Percentiles rank a stretch among this genome's conserved stretches.
phyloP scores from a whole-genome alignment of 2,797 vertebrate genomes.

The Australoheros facetus region DNA sequence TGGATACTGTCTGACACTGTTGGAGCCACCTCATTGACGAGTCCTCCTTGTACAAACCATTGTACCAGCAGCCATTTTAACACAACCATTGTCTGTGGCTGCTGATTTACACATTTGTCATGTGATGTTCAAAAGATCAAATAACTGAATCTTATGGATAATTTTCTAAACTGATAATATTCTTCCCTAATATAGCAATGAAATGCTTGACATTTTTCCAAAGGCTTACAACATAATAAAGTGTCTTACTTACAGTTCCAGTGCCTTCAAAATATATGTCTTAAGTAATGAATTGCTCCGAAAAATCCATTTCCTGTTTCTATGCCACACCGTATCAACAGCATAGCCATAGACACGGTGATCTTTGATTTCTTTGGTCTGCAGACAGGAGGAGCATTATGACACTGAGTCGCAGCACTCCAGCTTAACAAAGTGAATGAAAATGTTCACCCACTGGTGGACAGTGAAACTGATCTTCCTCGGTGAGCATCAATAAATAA shows the following conservation, averaged over 20 bases:
- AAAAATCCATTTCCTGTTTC: slow-evolving; percentile 63
- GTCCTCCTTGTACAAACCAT: slow-evolving; percentile 23
- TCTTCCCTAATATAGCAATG: not conserved
- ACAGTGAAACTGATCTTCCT: slow-evolving; percentile 81
- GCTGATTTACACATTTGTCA: slow-evolving; percentile 11
- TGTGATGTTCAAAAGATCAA: slow-evolving; percentile 17
- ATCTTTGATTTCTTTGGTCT: slow-evolving; percentile 71
- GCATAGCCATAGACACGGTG: slow-evolving; percentile 28
- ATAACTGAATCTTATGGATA: not conserved
- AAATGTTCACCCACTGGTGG: slow-evolving; percentile 61
- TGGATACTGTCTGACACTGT: slow-evolving; percentile 55
- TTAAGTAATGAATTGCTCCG: slow-evolving; percentile 25
- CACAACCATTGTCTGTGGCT: not conserved
- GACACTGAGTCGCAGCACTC: slow-evolving; percentile 37
- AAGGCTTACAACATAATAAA: slow-evolving; percentile 11
- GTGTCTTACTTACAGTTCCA: slow-evolving; percentile 71
- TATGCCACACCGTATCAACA: slow-evolving; percentile 22
- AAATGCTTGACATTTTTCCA: slow-evolving; percentile 19
- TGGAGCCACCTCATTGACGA: slow-evolving; percentile 47
- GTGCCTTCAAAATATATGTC: slow-evolving; percentile 45
- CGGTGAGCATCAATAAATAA: slow-evolving; percentile 86
- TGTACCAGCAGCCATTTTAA: slow-evolving; percentile 23
- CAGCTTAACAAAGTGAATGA: slow-evolving; percentile 46
- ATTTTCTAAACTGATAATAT: not conserved
- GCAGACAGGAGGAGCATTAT: slow-evolving; percentile 46